Conservation (phyloP, 30 jellyfish, hydroid and myxozoan genomes). For the Sanderia malayensis region DNA sequence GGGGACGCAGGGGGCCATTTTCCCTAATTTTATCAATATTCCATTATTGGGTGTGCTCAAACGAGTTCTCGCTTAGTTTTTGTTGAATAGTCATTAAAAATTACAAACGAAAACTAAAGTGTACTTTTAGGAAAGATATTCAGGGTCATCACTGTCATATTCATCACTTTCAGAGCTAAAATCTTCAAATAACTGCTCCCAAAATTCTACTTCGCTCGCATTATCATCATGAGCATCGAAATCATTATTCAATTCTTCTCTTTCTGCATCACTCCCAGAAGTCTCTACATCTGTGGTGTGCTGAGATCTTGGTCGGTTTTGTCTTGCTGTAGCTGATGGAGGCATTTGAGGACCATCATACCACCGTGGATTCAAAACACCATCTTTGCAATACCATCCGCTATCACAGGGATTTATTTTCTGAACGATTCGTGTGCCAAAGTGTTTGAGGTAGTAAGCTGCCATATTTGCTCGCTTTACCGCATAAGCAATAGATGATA, state of each 20-base stretch:
- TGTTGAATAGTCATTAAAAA: constrained; percentile 3
- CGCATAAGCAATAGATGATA: no score
- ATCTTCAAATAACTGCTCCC: constrained; percentile 14
- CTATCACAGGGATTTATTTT: constrained; percentile 15
- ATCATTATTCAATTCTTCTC: constrained; percentile 9
- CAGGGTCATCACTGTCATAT: constrained; percentile 15
- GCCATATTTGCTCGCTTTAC: constrained; percentile 15
- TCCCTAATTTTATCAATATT: constrained; percentile 1
- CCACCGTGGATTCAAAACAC: constrained; percentile 17
- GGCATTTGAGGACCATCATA: constrained; percentile 18
- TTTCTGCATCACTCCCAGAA: constrained; percentile 13
- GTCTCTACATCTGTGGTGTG: constrained; percentile 19
- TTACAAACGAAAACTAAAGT: constrained; percentile 5
- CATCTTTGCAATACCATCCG: constrained; percentile 12
- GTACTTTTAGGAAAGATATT: constrained; percentile 14
- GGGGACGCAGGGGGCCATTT: not conserved
- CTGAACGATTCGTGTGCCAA: constrained; percentile 20
- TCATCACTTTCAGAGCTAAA: constrained; percentile 16
- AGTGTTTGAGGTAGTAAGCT: constrained; percentile 13
- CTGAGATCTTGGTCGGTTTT: constrained; percentile 15
- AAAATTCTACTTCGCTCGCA: constrained; percentile 19
- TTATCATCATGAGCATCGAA: constrained; percentile 10
- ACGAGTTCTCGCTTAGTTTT: constrained; percentile 11
- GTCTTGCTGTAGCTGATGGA: constrained; percentile 16
- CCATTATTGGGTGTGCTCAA: constrained; percentile 12